Evolutionary conservation across 2,888 invertebrate genomes (phyloP).

Genomic region (Drepanosiphum platanoidis): DNA sequence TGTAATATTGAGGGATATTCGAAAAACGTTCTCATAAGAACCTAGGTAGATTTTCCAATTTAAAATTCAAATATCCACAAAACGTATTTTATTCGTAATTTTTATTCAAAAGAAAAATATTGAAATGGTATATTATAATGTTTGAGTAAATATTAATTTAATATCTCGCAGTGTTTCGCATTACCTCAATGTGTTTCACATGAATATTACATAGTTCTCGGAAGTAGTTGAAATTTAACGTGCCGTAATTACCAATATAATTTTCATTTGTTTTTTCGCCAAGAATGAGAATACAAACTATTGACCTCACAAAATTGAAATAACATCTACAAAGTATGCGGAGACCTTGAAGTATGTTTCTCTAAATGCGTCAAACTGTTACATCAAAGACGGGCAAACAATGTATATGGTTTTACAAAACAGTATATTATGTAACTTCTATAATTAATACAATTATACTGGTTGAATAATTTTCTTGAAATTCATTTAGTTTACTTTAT

Average conservation of each 20-base stretch:
- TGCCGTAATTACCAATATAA: no score
- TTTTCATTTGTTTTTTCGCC: background rate
- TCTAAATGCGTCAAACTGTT: background rate
- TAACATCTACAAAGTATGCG: background rate
- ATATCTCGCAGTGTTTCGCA: no score
- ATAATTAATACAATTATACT: background rate
- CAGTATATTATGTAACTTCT: background rate
- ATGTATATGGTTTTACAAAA: background rate
- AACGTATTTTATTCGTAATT: no score
- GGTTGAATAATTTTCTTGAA: background rate
- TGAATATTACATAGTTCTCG: no score
- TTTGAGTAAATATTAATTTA: background rate
- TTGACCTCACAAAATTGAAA: background rate
- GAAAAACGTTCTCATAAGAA: background rate
- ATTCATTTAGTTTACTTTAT: background rate
- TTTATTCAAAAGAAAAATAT: background rate
- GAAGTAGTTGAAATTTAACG: no score
- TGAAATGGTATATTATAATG: background rate
- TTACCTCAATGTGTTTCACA: background rate
- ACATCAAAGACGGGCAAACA: background rate
- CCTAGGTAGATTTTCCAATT: background rate
- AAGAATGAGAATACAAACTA: background rate
- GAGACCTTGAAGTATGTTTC: background rate
- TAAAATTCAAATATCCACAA: no score
- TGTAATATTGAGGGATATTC: background rate